Evolutionary conservation across 2,797 vertebrate species (phyloP).

Genomic region (Sparus aurata): DNA sequence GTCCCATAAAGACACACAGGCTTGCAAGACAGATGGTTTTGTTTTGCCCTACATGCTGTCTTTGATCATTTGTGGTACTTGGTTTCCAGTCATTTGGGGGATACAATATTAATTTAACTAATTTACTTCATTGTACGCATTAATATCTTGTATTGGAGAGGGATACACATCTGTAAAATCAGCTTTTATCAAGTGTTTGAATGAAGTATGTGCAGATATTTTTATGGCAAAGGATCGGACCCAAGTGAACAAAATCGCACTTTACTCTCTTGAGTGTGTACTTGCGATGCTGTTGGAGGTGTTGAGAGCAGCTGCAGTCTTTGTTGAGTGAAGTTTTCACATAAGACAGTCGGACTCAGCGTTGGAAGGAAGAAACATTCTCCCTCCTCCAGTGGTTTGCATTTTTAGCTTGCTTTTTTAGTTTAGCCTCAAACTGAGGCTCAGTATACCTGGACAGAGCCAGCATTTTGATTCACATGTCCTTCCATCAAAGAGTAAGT

Average conservation of each 20-base stretch:
- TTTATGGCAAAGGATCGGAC: constrained; percentile 1
- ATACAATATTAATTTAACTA: not conserved
- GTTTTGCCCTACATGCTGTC: not conserved
- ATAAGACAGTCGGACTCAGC: constrained; percentile 1
- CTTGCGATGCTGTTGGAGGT: constrained; percentile 2
- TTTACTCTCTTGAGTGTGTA: not conserved
- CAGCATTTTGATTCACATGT: constrained; percentile 17
- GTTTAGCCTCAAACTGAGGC: constrained; percentile 6
- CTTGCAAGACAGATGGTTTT: not conserved
- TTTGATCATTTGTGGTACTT: not conserved
- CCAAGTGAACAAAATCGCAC: constrained; percentile 2
- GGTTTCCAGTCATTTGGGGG: not conserved
- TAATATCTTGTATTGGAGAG: not conserved
- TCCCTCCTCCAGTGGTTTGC: constrained; percentile 33
- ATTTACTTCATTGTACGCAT: not conserved
- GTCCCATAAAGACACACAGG: not conserved
- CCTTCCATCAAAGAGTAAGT: constrained; percentile 40
- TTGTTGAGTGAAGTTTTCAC: not conserved
- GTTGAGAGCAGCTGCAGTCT: constrained; percentile 11
- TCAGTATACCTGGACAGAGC: constrained; percentile 35
- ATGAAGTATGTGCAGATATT: constrained; percentile 1
- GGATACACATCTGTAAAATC: not conserved
- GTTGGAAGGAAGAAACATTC: not conserved
- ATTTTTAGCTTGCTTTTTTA: constrained; percentile 18
- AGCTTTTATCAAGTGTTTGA: not conserved